Evolutionary conservation across 2,113 vertebrate genomes (phyloP), one percentile per base, ranked within the genome.

Genomic region (Tupaia chinensis): DNA sequence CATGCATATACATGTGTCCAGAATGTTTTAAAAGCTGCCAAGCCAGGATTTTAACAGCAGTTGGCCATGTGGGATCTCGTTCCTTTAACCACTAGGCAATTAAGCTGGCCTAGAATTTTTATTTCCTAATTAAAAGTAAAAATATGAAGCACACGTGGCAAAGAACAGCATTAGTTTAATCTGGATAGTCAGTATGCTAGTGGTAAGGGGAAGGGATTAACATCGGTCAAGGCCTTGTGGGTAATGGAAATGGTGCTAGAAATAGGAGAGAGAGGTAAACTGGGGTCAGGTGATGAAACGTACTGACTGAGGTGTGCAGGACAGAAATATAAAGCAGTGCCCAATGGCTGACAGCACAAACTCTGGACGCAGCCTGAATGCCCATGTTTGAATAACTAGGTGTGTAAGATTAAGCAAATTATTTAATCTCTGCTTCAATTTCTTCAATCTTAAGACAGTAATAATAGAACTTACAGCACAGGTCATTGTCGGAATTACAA

Each of bases 81-180:
- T 32, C 32, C 32, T 32, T 32, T 32, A 32, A 2, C 2, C 2
- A 32, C 32, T 32, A 32, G 32, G 32, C 32, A 32, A 32, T 32
- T 32, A 32, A 32, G 32, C 32, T 32, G 32, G 32, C 32, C 32
- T 32, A 32, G 25, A 69, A 29, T 27, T 69, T 69, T 65, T 74
- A 32, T 77, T 74, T 95, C n/a, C 89, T 88, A 88, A 87, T 83
- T 63, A 66, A 87, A 92, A 90, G 19, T 20, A 87, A 89, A 25
- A 63, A 34, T 20, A 89, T 14, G 29, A 77, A 66, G 61, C 11
- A 92, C 13, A 85, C 3, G 13, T 77, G 15, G 82, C 17, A 88
- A 63, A 68, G 27, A 80, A 78, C 22, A 87, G 90, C 61, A 72
- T 53, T 53, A 85, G 9, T 85, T 81, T 79, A 89, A 90, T 53